These are phyloP conservation scores for Ataeniobius toweri DNA, from an alignment of 2,797 vertebrate genomes.

Conservation along the genomic window DNA sequence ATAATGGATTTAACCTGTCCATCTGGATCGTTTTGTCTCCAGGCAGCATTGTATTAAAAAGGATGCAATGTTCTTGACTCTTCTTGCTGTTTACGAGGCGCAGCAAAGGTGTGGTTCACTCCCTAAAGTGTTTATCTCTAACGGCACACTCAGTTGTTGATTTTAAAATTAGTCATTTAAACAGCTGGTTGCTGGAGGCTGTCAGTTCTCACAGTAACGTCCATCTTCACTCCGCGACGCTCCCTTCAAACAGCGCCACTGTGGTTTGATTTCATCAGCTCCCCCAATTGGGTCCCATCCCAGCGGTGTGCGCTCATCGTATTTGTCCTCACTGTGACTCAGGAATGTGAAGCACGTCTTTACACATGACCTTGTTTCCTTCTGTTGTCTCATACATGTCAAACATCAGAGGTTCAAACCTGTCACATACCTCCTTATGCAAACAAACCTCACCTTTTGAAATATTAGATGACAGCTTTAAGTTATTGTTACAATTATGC, in stretches of 20 bases:
- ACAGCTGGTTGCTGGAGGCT: not conserved
- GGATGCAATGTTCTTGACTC: not conserved
- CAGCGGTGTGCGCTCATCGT: not conserved
- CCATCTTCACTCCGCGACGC: not conserved
- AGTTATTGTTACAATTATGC: not conserved
- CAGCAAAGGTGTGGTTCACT: not conserved
- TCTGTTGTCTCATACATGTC: constrained; percentile 6
- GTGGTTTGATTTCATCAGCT: constrained; percentile 16
- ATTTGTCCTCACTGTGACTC: constrained; percentile 5
- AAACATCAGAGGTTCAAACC: not conserved
- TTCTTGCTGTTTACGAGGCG: not conserved
- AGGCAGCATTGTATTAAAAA: not conserved
- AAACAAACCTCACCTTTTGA: constrained; percentile 5
- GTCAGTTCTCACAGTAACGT: not conserved
- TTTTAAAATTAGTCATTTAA: not conserved
- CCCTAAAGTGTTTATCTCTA: not conserved
- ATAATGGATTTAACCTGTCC: constrained; percentile 33
- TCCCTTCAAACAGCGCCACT: not conserved
- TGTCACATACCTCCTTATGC: constrained; percentile 4
- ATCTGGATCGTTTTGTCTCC: constrained; percentile 27
- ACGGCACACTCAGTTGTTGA: fast-evolving
- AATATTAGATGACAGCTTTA: not conserved
- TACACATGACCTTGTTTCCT: not conserved
- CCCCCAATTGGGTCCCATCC: not conserved
- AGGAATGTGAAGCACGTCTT: constrained; percentile 29